Percentiles rank a stretch among this genome's conserved stretches.
phyloP scores from a whole-genome alignment of 2,797 vertebrate genomes.

The Megaceryle alcyon region DNA sequence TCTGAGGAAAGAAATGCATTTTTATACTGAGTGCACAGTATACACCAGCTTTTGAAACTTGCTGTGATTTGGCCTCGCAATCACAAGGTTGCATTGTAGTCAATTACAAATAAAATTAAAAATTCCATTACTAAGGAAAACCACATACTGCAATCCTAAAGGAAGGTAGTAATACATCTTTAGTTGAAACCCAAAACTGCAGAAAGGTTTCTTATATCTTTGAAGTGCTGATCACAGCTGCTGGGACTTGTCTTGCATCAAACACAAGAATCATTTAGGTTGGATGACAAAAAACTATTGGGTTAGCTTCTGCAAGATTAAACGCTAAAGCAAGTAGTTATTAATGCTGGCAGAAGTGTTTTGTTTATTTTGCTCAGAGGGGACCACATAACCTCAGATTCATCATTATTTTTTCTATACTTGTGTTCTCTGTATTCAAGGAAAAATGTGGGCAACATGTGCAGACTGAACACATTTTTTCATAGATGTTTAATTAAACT shows the following conservation, averaged over 20 bases:
- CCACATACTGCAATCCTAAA: neutral
- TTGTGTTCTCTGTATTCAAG: neutral
- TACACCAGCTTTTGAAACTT: neutral
- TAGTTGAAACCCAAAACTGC: neutral
- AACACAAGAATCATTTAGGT: neutral
- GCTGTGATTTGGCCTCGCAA: neutral
- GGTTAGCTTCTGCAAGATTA: neutral
- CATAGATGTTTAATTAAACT: neutral
- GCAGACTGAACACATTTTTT: neutral
- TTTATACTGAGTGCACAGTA: neutral
- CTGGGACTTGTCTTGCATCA: neutral
- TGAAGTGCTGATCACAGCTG: conserved; percentile 1
- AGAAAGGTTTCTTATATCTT: neutral
- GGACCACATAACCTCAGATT: neutral
- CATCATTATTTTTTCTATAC: neutral
- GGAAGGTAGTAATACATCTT: neutral
- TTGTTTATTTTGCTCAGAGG: neutral
- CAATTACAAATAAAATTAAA: neutral
- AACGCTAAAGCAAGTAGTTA: neutral
- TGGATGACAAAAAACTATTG: neutral
- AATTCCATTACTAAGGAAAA: neutral
- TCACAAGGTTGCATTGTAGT: neutral
- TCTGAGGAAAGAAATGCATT: neutral
- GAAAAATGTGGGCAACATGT: neutral
- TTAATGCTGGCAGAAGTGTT: neutral